phyloP scores from a whole-genome alignment of 2,113 vertebrate genomes.

The Cathartes aura region DNA sequence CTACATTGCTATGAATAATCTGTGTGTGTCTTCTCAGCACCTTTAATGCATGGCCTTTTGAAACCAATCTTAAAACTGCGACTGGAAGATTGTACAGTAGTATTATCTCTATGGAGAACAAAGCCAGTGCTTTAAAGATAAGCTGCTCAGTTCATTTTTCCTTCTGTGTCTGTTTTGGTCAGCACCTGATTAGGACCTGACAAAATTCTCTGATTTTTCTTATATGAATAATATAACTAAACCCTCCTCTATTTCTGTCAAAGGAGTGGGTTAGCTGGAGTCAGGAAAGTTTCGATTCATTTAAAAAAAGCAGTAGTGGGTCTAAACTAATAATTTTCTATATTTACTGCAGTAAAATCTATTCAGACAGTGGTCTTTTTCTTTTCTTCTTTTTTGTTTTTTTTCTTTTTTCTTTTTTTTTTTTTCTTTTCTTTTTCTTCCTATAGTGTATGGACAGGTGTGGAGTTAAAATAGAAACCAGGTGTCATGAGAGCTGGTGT shows the following conservation, averaged over 20 bases:
- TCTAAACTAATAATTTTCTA: background rate
- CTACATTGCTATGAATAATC: background rate
- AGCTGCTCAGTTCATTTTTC: background rate
- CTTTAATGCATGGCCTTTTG: background rate
- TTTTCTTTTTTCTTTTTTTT: too few species aligned
- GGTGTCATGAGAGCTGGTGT: background rate
- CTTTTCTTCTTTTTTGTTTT: too few species aligned
- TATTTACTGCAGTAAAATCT: background rate
- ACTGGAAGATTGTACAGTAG: background rate
- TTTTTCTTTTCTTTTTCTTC: background rate
- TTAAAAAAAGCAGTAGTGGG: background rate
- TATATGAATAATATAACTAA: background rate
- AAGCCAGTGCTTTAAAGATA: background rate
- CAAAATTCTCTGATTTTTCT: background rate
- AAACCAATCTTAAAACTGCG: background rate
- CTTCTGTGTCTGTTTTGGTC: background rate
- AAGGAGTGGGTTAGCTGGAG: background rate
- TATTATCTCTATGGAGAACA: background rate
- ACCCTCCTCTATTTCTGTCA: background rate
- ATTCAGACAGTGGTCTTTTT: background rate
- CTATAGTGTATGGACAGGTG: background rate
- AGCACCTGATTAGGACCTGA: background rate
- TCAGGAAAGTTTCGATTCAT: background rate
- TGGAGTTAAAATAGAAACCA: conserved; percentile 14
- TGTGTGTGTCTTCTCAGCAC: background rate